Base-by-base conservation (phyloP, 2,888 invertebrate genomes). In the Xylota segnis region DNA sequence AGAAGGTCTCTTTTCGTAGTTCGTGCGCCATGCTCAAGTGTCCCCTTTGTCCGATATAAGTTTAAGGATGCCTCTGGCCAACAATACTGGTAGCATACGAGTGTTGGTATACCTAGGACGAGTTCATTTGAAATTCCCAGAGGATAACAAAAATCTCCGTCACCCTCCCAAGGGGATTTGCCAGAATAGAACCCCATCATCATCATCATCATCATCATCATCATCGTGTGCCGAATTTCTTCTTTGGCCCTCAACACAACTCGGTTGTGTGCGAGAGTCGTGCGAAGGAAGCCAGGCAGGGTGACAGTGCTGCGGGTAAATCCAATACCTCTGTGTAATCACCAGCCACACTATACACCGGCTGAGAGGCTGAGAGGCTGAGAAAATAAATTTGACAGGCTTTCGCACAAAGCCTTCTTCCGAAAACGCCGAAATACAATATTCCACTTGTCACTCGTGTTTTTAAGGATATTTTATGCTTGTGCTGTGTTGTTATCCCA, bases 51-150 rank as follows among this genome's bases (percentile, higher is more conserved):
- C 52, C 58, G 45, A 23, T 14, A 37, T 29, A 75, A 54, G 79
- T 81, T 71, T 40, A 50, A 14, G 74, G 56, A 58, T 59, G 68
- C 43, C 23, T 40, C 37, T 47, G 63, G 12, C 50, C 50, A 63
- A 56, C 47, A 56, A 66, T 59, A 43, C 56, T 40, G 18, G 59
- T 50, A 18, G 14, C 23, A 54, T 29, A 29, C 54, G n/a, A 40
- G 40, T 52, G 34, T 54, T 29, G 12, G 29, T 14, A 43, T 34
- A 7, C 5, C 18, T 27, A 23, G 34, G 32, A 23, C 27, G 43
- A 75, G 65, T 76, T 81, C 81, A 71, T 84, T 84, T 84, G 18
- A 59, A 81, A 81, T 84, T 84, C 84, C 52, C 66, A 27, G 32
- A 76, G 75, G 84, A 71, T 71, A 59, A 56, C 59, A 52, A 76